A percentile compares a stretch with the other conserved stretches of the same genome.
Conservation (phyloP, 2,797 vertebrate genomes). For the Limosa lapponica region DNA sequence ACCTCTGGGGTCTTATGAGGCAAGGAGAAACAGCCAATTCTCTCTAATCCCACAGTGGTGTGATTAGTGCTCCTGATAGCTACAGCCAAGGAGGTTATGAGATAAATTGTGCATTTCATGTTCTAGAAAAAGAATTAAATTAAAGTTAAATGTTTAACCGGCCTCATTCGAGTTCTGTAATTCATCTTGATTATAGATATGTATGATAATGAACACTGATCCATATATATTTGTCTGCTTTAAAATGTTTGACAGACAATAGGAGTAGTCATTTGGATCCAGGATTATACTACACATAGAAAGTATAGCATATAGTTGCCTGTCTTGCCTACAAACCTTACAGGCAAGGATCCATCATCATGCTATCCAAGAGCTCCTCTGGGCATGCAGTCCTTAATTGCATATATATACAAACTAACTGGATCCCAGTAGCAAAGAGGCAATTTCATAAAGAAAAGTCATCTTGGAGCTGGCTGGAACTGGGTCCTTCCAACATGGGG, state of each 20-base stretch:
- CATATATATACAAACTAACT: not conserved
- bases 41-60: slow-evolving; percentile 65
- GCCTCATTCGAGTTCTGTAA: slow-evolving; percentile 2
- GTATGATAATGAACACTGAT: not conserved
- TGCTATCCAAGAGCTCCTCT: not conserved
- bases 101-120: slow-evolving; percentile 56
- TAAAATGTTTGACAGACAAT: not conserved
- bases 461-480: not conserved
- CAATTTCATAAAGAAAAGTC: not conserved
- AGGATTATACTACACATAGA: not conserved
- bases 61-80: slow-evolving; percentile 65
- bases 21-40: slow-evolving; percentile 68
- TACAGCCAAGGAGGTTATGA: slow-evolving; percentile 54
- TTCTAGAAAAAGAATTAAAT: slow-evolving; percentile 34
- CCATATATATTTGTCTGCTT: not conserved
- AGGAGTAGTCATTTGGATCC: not conserved
- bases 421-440: not conserved
- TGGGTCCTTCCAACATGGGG: rapidly evolving
- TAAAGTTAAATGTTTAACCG: slow-evolving; percentile 50
- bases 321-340: not conserved
- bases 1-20: slow-evolving; percentile 61
- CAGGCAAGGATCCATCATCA: not conserved
- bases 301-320: not conserved
- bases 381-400: not conserved
- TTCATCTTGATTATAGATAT: slow-evolving; percentile 30